Percentiles rank a stretch among this genome's conserved stretches.
Evolutionary conservation across 1,140 invertebrate species (phyloP).

Genomic region (Parapsyche elsis): DNA sequence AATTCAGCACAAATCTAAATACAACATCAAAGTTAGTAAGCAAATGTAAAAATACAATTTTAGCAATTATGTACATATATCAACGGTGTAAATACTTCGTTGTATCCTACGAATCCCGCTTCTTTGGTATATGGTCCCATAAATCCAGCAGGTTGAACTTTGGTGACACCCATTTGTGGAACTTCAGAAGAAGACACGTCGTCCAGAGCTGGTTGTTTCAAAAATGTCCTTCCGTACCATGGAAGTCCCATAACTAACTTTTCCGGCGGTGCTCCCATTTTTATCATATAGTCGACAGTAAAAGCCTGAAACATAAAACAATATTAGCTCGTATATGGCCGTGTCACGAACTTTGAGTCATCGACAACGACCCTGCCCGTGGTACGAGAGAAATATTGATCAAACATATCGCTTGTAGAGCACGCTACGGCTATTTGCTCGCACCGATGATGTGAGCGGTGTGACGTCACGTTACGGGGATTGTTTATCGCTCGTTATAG

Average conservation of each 20-base stretch:
- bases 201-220: slow-evolving; percentile 60
- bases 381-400: too few relatives aligned
- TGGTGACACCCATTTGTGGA: slow-evolving; percentile 61
- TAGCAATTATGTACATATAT: neutral
- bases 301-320: slow-evolving; percentile 68
- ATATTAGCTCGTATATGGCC: too few relatives aligned
- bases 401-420: neutral
- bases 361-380: too few relatives aligned
- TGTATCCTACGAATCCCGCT: slow-evolving; percentile 88
- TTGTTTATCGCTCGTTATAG: too few relatives aligned
- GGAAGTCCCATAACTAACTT: slow-evolving; percentile 87
- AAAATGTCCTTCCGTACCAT: slow-evolving; percentile 85
- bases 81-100: slow-evolving; percentile 77
- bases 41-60: too few relatives aligned
- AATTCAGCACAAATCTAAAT: slow-evolving; percentile 72
- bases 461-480: too few relatives aligned
- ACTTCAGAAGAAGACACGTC: slow-evolving; percentile 52
- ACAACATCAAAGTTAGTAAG: slow-evolving; percentile 19
- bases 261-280: slow-evolving; percentile 75
- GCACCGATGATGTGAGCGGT: too few relatives aligned
- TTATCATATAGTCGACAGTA: slow-evolving; percentile 80
- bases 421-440: too few relatives aligned
- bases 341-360: too few relatives aligned
- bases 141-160: slow-evolving; percentile 71
- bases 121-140: slow-evolving; percentile 82